Evolutionary conservation across 1,140 invertebrate species (phyloP), one percentile per base, ranked within the genome.

Genomic region (Hyphantria cunea): DNA sequence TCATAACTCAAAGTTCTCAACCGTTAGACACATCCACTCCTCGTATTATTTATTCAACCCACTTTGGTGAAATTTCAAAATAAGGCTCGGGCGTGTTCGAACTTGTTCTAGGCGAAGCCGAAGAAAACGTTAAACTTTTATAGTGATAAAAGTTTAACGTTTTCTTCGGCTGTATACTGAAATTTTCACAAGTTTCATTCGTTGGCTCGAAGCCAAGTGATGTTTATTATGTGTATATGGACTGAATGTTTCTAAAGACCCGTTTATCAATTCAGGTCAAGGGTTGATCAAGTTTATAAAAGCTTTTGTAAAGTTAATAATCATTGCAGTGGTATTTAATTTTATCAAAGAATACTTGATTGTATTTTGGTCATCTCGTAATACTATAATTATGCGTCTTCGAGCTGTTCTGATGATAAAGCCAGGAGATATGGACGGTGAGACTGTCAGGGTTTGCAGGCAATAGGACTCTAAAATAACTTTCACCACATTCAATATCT

Each of bases 141-240:
- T 61, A n/a, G n/a, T 25, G 14, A 61, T 61, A 45, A 61, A 61
- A 61, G 37, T 61, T 52, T 52, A 12, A 61, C 49, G 31, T 44
- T 48, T 52, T 12, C 49, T 60, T 60, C 45, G 55, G 15, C 41
- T 47, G 44, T 41, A 13, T 31, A 39, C 58, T 61, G 50, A 61
- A 61, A 61, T 14, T 61, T 61, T 61, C 59, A 61, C 37, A 48
- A 61, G 61, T 55, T 51, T 52, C 55, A 55, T 11, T 17, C 47
- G 15, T 65, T 70, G 68, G 68, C 68, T 9, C 10, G 6, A 10
- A 13, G 63, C 68, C 68, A 70, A 48, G 48, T 53, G 59, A 15
- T 59, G 25, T 49, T 39, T 59, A 59, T 59, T 49, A 49, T 49
- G 45, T 49, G 33, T 14, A 48, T 45, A 47, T 47, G 25, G 13